A percentile compares a stretch with the other conserved stretches of the same genome.
Evolutionary conservation across 2,113 vertebrate species (phyloP).

Genomic region (Narcine bancroftii): DNA sequence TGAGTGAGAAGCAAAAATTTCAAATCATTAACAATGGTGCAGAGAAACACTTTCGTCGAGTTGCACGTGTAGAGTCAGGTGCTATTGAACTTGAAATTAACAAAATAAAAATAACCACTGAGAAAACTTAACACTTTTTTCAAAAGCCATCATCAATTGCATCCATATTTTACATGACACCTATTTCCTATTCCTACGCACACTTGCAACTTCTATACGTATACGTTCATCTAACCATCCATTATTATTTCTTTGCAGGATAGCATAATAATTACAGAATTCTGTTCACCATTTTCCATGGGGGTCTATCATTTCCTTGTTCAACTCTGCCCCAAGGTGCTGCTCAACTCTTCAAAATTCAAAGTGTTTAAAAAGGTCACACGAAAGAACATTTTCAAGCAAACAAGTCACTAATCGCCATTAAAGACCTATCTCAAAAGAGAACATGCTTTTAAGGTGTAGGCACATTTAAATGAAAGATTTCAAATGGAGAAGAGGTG

Average conservation of each 20-base stretch:
- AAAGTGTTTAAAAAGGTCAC: neutral
- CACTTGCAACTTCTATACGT: neutral
- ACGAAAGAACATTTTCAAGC: neutral
- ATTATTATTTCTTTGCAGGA: neutral
- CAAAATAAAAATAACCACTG: no score
- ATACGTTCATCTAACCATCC: neutral
- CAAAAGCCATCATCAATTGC: neutral
- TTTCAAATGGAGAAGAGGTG: neutral
- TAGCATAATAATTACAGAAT: neutral
- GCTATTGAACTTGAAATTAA: no score
- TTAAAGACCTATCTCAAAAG: no score
- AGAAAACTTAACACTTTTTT: neutral
- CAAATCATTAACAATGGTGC: neutral
- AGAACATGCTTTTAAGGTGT: no score
- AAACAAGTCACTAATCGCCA: neutral
- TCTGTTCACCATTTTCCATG: no score
- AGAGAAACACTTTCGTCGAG: no score
- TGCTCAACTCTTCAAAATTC: neutral
- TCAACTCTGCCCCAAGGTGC: neutral
- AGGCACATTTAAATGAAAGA: neutral
- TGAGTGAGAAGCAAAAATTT: conserved; percentile 1
- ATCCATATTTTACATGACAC: neutral
- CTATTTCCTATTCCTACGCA: neutral
- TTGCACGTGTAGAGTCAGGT: no score
- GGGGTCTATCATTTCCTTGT: neutral